Percentiles rank a stretch among this genome's conserved stretches.
phyloP scores from a whole-genome alignment of 2,888 invertebrate species.

The Dolichopus griseipennis region DNA sequence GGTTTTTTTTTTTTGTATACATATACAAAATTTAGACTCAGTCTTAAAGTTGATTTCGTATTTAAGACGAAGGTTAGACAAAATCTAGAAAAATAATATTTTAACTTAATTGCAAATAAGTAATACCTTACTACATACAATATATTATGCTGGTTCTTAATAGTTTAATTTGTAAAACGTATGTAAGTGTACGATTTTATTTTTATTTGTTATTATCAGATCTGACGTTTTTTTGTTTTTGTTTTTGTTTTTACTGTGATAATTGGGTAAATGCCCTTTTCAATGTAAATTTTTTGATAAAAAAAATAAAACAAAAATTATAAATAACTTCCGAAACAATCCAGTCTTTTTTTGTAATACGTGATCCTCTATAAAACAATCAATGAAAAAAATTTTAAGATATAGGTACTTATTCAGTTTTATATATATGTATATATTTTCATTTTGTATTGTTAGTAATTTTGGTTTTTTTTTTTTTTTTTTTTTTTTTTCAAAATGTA shows the following conservation, averaged over 20 bases:
- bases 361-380: not conserved
- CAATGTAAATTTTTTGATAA: not conserved
- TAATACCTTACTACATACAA: not conserved
- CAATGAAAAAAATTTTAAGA: not conserved
- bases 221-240: no score
- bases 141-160: not conserved
- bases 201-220: no score
- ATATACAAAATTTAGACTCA: not conserved
- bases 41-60: not conserved
- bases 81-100: not conserved
- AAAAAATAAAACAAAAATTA: not conserved
- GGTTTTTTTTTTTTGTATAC: no score
- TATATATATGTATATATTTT: not conserved
- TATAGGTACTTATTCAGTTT: not conserved
- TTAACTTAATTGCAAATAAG: not conserved
- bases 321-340: not conserved
- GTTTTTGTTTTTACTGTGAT: not conserved
- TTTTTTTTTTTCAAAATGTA: not conserved
- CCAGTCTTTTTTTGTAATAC: not conserved
- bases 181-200: not conserved
- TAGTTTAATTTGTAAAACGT: not conserved
- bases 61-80: not conserved
- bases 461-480: no score
- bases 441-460: not conserved
- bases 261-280: constrained; percentile 6